These are phyloP conservation scores for Leptopterna dolabrata DNA, from an alignment of 2,888 invertebrate species.

Conservation along the genomic window DNA sequence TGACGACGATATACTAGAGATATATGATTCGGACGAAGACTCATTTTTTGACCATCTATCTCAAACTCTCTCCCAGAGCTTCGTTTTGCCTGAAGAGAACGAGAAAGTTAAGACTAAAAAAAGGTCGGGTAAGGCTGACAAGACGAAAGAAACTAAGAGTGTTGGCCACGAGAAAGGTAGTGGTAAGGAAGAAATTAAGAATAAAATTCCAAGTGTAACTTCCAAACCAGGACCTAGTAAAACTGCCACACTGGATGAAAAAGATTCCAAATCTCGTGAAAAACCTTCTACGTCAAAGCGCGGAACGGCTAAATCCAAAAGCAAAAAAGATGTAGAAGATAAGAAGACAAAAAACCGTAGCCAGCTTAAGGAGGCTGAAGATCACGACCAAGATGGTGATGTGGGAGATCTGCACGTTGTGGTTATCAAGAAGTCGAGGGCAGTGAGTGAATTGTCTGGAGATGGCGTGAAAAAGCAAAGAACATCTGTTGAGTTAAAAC, in stretches of 20 bases:
- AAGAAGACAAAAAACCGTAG: not conserved
- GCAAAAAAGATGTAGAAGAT: not conserved
- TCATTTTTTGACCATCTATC: slow-evolving; percentile 38
- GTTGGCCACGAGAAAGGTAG: not conserved
- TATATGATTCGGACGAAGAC: slow-evolving; percentile 29
- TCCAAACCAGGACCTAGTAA: not conserved
- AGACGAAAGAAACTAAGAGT: too few species aligned
- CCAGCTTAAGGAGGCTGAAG: not conserved
- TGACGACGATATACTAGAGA: slow-evolving; percentile 13
- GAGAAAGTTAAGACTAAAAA: not conserved
- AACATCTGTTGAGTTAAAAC: not conserved
- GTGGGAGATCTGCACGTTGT: not conserved
- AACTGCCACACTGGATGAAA: not conserved
- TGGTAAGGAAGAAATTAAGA: not conserved
- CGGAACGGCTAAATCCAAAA: not conserved
- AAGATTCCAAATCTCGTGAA: not conserved
- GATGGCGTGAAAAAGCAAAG: not conserved
- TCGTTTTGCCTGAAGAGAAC: not conserved
- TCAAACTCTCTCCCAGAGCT: slow-evolving; percentile 28
- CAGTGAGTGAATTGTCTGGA: not conserved
- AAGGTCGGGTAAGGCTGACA: not conserved
- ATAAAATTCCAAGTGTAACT: not conserved
- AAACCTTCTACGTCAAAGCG: not conserved
- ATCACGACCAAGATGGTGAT: not conserved
- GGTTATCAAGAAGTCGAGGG: not conserved